These are phyloP conservation scores for Hydrocynus forskahlii DNA, from an alignment of 2,797 vertebrate genomes.

Conservation along the genomic window DNA sequence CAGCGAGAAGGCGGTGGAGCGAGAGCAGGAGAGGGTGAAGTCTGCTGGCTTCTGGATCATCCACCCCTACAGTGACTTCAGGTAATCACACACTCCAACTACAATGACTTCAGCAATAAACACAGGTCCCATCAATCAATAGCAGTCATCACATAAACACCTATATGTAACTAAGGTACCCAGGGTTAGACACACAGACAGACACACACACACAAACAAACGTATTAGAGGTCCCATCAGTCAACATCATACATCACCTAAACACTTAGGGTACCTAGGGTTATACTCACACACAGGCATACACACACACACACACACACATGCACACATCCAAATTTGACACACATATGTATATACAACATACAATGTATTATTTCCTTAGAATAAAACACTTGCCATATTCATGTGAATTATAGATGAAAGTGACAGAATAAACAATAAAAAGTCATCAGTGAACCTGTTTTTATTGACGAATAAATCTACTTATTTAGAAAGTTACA, in stretches of 20 bases:
- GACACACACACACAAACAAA: not conserved
- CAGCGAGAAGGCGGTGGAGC: conserved; percentile 98
- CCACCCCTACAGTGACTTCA: conserved; percentile 99
- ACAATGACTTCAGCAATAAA: not conserved
- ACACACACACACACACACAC: not conserved
- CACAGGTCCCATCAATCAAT: too few species aligned
- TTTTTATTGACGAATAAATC: not conserved
- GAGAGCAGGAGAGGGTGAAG: conserved; percentile 96
- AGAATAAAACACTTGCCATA: too few species aligned
- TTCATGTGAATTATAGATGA: too few species aligned
- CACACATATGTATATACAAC: not conserved
- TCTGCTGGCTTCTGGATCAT: conserved; percentile 99
- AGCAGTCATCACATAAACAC: too few species aligned
- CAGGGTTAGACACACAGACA: not conserved
- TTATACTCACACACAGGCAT: too few species aligned
- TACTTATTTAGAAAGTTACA: too few species aligned
- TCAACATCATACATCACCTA: not conserved
- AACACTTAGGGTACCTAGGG: not conserved
- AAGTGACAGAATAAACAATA: not conserved
- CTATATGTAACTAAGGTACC: too few species aligned
- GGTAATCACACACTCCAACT: conserved; percentile 76
- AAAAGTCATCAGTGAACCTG: not conserved
- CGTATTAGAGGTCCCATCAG: not conserved
- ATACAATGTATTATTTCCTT: too few species aligned
- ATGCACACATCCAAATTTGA: not conserved